Conservation (phyloP, 1,140 invertebrate genomes). For the Piezodorus guildinii region DNA sequence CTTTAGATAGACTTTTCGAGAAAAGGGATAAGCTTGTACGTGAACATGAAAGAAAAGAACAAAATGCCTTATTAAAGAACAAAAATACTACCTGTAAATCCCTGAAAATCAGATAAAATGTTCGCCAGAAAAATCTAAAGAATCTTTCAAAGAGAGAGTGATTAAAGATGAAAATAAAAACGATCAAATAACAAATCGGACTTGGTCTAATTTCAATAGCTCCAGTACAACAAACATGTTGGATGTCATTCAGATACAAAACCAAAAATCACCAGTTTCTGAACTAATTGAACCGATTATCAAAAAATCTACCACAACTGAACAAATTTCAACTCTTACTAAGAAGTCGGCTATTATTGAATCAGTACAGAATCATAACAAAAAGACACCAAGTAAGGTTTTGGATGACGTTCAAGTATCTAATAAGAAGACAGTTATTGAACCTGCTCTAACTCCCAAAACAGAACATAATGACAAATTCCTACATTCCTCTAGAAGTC, state of each 20-base stretch:
- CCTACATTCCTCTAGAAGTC: constrained; percentile 10
- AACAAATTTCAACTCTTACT: too few relatives aligned
- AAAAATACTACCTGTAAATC: constrained; percentile 23
- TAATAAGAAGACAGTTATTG: not conserved
- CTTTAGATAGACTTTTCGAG: constrained; percentile 27
- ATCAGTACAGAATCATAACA: not conserved
- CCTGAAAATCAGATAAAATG: constrained; percentile 19
- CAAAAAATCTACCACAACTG: too few relatives aligned
- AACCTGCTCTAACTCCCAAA: constrained; percentile 2
- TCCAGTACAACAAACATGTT: not conserved
- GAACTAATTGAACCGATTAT: not conserved
- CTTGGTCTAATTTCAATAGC: not conserved
- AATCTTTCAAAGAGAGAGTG: constrained; percentile 19
- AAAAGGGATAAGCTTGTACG: constrained; percentile 27
- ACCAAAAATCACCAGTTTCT: not conserved
- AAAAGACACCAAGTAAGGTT: not conserved
- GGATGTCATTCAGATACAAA: not conserved
- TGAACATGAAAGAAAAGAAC: constrained; percentile 24
- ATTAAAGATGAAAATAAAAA: constrained; percentile 22
- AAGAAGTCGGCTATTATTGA: not conserved
- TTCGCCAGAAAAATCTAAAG: constrained; percentile 17
- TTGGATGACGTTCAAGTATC: not conserved
- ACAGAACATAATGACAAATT: not conserved
- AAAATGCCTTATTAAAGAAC: constrained; percentile 16
- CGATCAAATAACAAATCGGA: constrained; percentile 9